Conservation (phyloP, 2,113 vertebrate species). For the Oreochromis aureus region DNA sequence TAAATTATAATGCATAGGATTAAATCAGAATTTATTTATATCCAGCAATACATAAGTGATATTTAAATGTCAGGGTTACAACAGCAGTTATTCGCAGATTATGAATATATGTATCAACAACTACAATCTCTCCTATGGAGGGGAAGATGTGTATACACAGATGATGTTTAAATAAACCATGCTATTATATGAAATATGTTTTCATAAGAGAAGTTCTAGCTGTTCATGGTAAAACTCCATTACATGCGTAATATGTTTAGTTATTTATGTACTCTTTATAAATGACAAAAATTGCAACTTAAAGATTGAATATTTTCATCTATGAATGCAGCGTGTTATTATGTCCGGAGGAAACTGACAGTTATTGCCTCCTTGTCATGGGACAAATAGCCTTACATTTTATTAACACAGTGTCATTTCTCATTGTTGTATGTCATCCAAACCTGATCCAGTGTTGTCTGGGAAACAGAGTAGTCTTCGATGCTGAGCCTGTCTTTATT, state of each 20-base stretch:
- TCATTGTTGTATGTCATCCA: neutral
- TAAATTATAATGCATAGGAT: neutral
- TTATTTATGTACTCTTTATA: neutral
- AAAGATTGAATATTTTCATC: neutral
- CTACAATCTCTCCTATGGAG: neutral
- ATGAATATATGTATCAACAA: neutral
- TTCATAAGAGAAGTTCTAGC: neutral
- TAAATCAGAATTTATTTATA: neutral
- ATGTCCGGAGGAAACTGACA: neutral
- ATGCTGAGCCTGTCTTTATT: conserved; percentile 90
- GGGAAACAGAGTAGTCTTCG: conserved; percentile 93
- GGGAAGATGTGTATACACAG: neutral
- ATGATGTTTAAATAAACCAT: neutral
- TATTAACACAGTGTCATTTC: neutral
- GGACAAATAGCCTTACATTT: neutral
- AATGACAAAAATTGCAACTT: neutral
- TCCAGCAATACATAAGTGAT: neutral
- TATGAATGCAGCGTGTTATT: neutral
- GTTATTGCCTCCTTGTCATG: neutral
- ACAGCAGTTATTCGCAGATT: neutral
- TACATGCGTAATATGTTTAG: neutral
- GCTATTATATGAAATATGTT: neutral
- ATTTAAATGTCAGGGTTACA: neutral
- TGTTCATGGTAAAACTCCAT: neutral
- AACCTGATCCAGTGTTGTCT: conserved; percentile 97